phyloP scores from a whole-genome alignment of 1,140 invertebrate species.

The Pseudobourletiella spinata region DNA sequence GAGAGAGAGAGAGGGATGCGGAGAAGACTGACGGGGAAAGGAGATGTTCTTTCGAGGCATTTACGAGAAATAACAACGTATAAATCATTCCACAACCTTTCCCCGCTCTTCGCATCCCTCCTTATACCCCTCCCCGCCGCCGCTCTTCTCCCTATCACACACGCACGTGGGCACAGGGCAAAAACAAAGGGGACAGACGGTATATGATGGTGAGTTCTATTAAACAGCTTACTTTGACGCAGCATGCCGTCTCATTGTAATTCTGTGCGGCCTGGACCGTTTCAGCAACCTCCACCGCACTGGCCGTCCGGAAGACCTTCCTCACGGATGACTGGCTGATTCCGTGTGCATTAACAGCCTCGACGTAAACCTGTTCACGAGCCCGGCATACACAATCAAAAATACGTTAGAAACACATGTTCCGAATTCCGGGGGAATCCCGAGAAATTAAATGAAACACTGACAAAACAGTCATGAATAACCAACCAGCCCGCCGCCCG shows the following conservation, averaged over 20 bases:
- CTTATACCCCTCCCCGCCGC: no score
- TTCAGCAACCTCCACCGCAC: conserved; percentile 51
- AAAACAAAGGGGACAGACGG: no score
- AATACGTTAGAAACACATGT: no score
- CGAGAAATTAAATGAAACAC: neutral
- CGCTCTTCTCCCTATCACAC: no score
- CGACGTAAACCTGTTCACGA: conserved; percentile 52
- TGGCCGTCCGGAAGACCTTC: conserved; percentile 61
- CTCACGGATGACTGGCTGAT: conserved; percentile 61
- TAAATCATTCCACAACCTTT: no score
- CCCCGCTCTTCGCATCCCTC: no score
- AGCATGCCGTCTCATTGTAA: conserved; percentile 71
- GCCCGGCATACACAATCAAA: no score
- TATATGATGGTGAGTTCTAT: no score
- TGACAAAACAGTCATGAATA: neutral
- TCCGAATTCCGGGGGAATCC: no score
- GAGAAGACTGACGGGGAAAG: neutral
- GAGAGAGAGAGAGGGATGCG: neutral
- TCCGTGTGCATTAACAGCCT: conserved; percentile 69
- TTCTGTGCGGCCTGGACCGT: conserved; percentile 43
- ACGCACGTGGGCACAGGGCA: no score
- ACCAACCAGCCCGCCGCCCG: neutral
- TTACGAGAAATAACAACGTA: no score
- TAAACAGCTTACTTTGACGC: conserved; percentile 47
- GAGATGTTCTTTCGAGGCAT: no score